Evolutionary conservation across 2,888 invertebrate genomes (phyloP).

Genomic region (Cantharis lateralis): DNA sequence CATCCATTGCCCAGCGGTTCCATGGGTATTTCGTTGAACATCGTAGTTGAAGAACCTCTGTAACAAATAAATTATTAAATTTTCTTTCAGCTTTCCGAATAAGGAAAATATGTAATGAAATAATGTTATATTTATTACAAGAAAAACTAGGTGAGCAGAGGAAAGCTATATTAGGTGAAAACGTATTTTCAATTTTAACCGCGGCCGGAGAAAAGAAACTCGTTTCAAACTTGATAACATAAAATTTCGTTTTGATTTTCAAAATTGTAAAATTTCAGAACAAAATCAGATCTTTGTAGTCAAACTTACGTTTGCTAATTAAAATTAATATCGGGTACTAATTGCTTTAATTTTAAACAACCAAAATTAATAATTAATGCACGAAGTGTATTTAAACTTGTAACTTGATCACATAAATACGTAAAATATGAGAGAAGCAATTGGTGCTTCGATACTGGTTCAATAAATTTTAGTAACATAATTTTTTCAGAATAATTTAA

Average conservation of each 20-base stretch:
- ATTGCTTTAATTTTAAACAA: neutral
- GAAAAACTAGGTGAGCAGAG: neutral
- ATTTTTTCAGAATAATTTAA: no score
- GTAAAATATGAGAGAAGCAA: no score
- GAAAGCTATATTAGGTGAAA: neutral
- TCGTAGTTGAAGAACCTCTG: slow-evolving; percentile 59
- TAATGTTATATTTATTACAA: neutral
- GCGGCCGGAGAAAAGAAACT: neutral
- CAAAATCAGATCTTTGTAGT: neutral
- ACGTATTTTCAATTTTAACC: neutral
- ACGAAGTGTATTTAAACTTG: no score
- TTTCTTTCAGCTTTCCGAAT: neutral
- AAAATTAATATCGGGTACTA: neutral
- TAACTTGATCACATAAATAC: no score
- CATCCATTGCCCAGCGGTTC: slow-evolving; percentile 61
- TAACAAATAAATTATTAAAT: slow-evolving; percentile 45
- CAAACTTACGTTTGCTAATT: neutral
- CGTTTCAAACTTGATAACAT: neutral
- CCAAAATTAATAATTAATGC: neutral
- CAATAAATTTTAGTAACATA: no score
- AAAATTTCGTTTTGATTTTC: neutral
- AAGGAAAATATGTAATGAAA: neutral
- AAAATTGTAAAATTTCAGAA: neutral
- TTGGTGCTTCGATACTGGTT: no score
- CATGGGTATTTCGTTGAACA: slow-evolving; percentile 58